Conservation (phyloP, 1,140 invertebrate genomes). For the Drosophila novamexicana region DNA sequence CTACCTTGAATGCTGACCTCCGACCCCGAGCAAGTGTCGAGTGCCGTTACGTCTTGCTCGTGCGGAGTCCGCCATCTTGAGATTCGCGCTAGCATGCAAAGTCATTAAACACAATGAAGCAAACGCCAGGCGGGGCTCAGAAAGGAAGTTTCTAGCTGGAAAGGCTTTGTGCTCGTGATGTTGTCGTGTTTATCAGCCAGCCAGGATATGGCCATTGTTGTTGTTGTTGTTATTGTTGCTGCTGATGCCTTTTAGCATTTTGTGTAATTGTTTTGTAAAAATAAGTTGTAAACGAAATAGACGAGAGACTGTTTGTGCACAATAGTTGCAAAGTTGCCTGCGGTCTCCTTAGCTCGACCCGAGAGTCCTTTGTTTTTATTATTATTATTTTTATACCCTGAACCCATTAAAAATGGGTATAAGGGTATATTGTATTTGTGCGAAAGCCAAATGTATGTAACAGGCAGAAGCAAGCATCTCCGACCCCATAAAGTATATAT, state of each 20-base stretch:
- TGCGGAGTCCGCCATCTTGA: slow-evolving; percentile 27
- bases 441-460: no score
- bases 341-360: not conserved
- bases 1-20: slow-evolving; percentile 43
- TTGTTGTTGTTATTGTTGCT: slow-evolving; percentile 35
- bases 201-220: slow-evolving; percentile 16
- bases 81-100: slow-evolving; percentile 55
- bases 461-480: no score
- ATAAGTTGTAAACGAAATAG: slow-evolving; percentile 54
- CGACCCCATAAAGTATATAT: no score
- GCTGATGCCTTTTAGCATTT: slow-evolving; percentile 71
- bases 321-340: slow-evolving; percentile 53
- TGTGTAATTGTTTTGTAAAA: slow-evolving; percentile 79
- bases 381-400: not conserved
- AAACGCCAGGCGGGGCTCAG: slow-evolving; percentile 56
- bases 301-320: slow-evolving; percentile 46
- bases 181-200: slow-evolving; percentile 78
- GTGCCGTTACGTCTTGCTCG: not conserved
- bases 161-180: slow-evolving; percentile 58
- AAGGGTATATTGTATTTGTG: no score
- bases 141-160: slow-evolving; percentile 52
- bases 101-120: slow-evolving; percentile 73
- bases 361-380: slow-evolving; percentile 24
- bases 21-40: not conserved
- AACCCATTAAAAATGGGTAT: no score